Percentiles rank a stretch among this genome's conserved stretches.
Conservation (phyloP, 2,888 invertebrate genomes). For the Brachylomia viminalis region DNA sequence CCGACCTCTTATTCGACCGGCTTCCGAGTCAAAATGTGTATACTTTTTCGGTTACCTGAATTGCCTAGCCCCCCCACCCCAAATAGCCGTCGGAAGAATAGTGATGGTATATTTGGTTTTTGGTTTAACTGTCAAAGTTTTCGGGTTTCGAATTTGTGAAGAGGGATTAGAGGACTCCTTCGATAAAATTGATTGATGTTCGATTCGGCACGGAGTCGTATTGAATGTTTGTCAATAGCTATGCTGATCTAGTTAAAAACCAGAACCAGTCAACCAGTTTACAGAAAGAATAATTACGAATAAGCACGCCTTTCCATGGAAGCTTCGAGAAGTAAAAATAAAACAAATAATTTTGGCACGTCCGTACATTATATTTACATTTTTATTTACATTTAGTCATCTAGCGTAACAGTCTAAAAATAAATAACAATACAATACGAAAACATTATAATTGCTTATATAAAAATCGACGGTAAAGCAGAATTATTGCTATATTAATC, state of each 20-base stretch:
- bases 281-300: neutral
- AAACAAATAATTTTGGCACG: conserved; percentile 51
- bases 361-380: conserved; percentile 63
- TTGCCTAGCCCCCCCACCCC: neutral
- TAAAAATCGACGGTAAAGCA: conserved; percentile 34
- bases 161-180: neutral
- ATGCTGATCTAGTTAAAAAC: neutral
- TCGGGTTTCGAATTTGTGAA: neutral
- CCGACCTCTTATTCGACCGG: too few relatives aligned
- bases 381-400: conserved; percentile 55
- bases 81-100: neutral
- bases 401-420: conserved; percentile 44
- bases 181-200: neutral
- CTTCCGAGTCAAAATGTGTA: too few relatives aligned
- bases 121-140: too few relatives aligned
- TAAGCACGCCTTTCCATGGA: neutral
- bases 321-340: conserved; percentile 1
- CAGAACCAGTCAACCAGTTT: too few relatives aligned
- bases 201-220: neutral
- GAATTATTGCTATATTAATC: conserved; percentile 44
- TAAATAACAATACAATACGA: conserved; percentile 54
- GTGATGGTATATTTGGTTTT: neutral
- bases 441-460: conserved; percentile 20
- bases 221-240: neutral
- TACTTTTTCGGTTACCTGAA: too few relatives aligned